A percentile compares a stretch with the other conserved stretches of the same genome.
Evolutionary conservation across 2,797 vertebrate species (phyloP).

Genomic region (Odontamblyopus lacepedii): DNA sequence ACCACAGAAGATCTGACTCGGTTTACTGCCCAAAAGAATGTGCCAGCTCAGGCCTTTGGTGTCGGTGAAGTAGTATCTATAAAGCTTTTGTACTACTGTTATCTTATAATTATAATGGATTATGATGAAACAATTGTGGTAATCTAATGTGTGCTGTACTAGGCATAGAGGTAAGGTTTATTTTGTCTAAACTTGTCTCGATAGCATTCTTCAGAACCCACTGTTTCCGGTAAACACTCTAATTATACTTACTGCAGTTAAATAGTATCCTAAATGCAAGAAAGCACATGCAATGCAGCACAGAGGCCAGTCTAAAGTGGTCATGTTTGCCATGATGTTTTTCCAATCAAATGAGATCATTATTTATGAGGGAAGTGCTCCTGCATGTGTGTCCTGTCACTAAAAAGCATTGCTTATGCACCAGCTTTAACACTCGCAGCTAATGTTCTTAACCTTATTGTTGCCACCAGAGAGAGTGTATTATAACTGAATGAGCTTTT

Average conservation of each 20-base stretch:
- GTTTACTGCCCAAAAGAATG: constrained; percentile 18
- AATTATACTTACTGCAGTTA: background rate
- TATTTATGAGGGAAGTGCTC: background rate
- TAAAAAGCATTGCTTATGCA: too few relatives aligned
- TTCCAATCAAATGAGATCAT: background rate
- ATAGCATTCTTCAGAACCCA: background rate
- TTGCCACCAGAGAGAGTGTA: background rate
- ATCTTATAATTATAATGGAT: background rate
- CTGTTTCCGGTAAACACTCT: background rate
- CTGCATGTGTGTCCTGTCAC: too few relatives aligned
- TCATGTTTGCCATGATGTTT: background rate
- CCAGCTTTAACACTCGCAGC: too few relatives aligned
- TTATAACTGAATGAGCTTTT: background rate
- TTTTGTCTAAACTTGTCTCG: background rate
- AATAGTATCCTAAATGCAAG: background rate
- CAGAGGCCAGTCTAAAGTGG: background rate
- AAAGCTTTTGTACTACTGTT: background rate
- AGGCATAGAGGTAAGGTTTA: background rate
- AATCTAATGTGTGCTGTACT: background rate
- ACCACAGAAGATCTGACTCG: constrained; percentile 2
- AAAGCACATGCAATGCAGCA: background rate
- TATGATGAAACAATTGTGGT: background rate
- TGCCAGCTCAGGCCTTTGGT: background rate
- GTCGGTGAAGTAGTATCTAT: background rate
- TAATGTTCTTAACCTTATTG: background rate